These are phyloP conservation scores for Drosophila tanythrix DNA, from an alignment of 2,888 invertebrate genomes.

Conservation along the genomic window DNA sequence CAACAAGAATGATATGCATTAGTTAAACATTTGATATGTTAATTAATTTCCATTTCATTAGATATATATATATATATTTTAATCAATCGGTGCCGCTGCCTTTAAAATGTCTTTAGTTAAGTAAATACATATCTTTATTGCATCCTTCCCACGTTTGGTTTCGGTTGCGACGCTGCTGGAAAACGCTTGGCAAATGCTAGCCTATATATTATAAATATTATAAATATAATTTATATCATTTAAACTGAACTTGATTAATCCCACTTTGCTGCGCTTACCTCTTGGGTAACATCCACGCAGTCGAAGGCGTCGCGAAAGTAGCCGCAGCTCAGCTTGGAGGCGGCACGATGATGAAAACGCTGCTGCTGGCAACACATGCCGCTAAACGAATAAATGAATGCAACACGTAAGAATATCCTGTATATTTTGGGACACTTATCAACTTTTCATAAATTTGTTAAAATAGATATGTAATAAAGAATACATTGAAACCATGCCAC, in stretches of 20 bases:
- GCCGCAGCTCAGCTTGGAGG: conserved; percentile 94
- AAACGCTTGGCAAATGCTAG: conserved; percentile 53
- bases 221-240: neutral
- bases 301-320: conserved; percentile 95
- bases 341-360: conserved; percentile 91
- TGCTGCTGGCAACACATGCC: conserved; percentile 95
- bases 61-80: conserved; percentile 13
- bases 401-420: neutral
- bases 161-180: conserved; percentile 66
- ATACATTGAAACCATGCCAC: neutral
- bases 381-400: conserved; percentile 83
- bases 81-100: conserved; percentile 39
- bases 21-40: conserved; percentile 66
- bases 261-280: conserved; percentile 45
- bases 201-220: neutral
- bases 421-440: neutral
- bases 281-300: conserved; percentile 88
- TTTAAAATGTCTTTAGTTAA: conserved; percentile 22
- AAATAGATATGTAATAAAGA: neutral
- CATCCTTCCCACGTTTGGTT: neutral
- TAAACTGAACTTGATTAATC: neutral
- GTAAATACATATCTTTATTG: neutral
- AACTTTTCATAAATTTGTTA: neutral
- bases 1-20: conserved; percentile 62
- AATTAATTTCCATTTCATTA: conserved; percentile 20